Evolutionary conservation across 2,888 invertebrate genomes (phyloP), one percentile per base, ranked within the genome.

Genomic region (Tipula helvola): DNA sequence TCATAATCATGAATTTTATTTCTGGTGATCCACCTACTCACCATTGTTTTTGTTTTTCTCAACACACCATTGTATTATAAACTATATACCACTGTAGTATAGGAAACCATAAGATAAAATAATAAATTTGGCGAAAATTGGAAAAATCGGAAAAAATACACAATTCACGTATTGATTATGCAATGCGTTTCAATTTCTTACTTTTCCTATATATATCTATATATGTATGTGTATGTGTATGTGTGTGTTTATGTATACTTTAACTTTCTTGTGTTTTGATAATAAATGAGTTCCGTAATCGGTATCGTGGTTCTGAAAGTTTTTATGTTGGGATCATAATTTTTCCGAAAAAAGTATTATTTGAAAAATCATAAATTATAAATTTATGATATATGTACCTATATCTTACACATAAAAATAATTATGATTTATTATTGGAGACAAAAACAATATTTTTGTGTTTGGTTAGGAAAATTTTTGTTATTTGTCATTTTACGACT

Each of bases 311-410:
- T 84, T 41, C 16, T 39, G 41, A 84, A 84, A 36, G 84, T 39
- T 84, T 84, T 84, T 39, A 39, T 84, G 39, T 39, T 84, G 41
- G 39, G 36, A 39, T 39, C 84, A 84, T 84, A 84, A 39, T 84
- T 84, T 84, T 84, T 84, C 71, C 28, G 52, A 3, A 71, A 52
- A 71, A 71, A 71, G 28, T 28, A 2, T 28, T 71, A 71, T 84
- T 84, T n/a, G 84, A n/a, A 84, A 71, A 71, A 84, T 84, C 36
- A 84, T 84, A 84, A 84, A 84, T 84, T 84, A 84, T 84, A 84
- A 84, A 84, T 84, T 84, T 84, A 84, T 84, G 84, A 84, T 84
- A 84, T 84, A 16, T 84, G 2, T 84, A 71, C 10, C 28, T 28
- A 83, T 36, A 83, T 28, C 1, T 28, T 28, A 84, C n/a, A 84